phyloP scores from a whole-genome alignment of 2,113 vertebrate species.

The Dinomys branickii region DNA sequence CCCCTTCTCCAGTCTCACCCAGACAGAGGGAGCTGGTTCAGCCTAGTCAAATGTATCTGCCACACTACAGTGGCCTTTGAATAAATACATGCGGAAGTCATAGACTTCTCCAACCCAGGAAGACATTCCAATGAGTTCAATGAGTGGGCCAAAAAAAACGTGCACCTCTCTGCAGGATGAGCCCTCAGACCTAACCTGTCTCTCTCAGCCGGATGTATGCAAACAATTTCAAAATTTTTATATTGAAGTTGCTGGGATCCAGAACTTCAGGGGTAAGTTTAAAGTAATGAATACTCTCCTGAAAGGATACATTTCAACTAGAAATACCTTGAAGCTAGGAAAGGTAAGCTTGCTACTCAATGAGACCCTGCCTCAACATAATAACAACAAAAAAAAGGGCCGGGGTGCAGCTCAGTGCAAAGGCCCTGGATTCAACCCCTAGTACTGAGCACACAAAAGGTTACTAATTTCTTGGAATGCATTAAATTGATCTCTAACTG shows the following conservation, averaged over 20 bases:
- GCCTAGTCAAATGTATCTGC: not conserved
- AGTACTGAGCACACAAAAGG: conserved; percentile 4
- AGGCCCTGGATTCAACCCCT: not conserved
- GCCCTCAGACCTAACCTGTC: not conserved
- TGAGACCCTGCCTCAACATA: not conserved
- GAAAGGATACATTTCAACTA: conserved; percentile 28
- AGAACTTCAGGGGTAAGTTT: conserved; percentile 31
- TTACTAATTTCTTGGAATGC: not conserved
- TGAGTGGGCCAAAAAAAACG: not conserved
- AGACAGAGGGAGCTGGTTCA: not conserved
- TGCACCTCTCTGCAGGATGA: not conserved
- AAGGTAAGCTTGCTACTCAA: not conserved
- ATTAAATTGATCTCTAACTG: conserved; percentile 33
- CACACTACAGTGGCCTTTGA: conserved; percentile 7
- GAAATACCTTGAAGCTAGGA: not conserved
- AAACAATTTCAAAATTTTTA: conserved; percentile 24
- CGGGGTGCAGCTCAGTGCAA: not conserved
- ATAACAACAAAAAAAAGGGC: no score
- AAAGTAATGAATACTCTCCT: not conserved
- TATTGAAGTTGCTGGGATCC: not conserved
- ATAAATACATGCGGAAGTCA: conserved; percentile 24
- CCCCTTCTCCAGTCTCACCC: not conserved
- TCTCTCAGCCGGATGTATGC: not conserved
- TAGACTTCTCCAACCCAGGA: not conserved
- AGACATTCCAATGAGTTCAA: not conserved